These are phyloP conservation scores for Halocynthia roretzi DNA, from an alignment of 23 tunicate genomes.

Conservation along the genomic window DNA sequence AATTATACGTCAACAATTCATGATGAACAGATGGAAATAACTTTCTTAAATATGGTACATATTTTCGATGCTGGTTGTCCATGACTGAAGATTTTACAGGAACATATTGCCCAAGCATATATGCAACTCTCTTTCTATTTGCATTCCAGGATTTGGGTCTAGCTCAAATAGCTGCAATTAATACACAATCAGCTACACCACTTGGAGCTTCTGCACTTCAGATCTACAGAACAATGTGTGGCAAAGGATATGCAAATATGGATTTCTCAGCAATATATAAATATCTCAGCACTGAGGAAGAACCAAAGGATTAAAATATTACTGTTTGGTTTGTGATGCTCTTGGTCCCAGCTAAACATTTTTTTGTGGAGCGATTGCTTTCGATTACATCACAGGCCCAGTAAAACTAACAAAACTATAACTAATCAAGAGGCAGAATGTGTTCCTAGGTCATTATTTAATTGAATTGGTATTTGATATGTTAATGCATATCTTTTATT, in stretches of 20 bases:
- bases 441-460: no score
- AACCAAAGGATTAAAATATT: not conserved
- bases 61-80: no score
- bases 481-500: no score
- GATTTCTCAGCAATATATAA: conserved; percentile 89
- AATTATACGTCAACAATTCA: not conserved
- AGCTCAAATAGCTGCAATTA: conserved; percentile 82
- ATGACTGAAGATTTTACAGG: no score
- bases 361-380: no score
- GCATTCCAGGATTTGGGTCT: conserved; percentile 74
- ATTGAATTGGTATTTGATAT: no score
- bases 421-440: no score
- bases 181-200: conserved; percentile 50
- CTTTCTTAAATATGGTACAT: no score
- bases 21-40: not conserved
- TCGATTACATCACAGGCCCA: no score
- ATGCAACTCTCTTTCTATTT: not conserved
- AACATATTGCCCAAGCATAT: not conserved
- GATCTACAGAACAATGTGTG: conserved; percentile 62
- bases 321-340: no score
- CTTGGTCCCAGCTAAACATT: no score
- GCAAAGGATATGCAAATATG: conserved; percentile 55
- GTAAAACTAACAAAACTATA: no score
- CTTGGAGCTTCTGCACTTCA: conserved; percentile 74
- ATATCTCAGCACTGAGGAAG: conserved; percentile 32